Conservation (phyloP, 2,113 vertebrate genomes). For the Oriolus oriolus region DNA sequence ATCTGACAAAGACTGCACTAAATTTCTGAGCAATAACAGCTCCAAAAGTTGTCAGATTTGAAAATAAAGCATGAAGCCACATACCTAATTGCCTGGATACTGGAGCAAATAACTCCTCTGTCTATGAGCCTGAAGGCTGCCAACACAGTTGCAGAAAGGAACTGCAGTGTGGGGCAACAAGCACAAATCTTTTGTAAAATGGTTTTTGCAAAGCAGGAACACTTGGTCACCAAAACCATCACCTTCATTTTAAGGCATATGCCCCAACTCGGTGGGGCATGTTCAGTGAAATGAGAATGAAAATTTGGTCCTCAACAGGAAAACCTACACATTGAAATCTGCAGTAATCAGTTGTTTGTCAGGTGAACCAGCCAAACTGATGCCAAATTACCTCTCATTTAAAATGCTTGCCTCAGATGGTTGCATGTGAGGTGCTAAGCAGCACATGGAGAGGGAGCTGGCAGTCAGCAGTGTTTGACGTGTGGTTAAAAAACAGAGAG, state of each 20-base stretch:
- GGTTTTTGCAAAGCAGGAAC: neutral
- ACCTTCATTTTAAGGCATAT: neutral
- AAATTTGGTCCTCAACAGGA: neutral
- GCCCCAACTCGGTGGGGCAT: neutral
- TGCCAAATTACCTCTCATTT: neutral
- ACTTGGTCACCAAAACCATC: neutral
- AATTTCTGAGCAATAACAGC: neutral
- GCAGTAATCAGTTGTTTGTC: neutral
- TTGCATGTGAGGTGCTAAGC: neutral
- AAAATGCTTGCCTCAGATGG: neutral
- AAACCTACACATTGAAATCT: neutral
- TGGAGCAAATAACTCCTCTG: neutral
- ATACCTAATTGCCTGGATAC: neutral
- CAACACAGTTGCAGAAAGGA: neutral
- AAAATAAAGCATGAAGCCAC: neutral
- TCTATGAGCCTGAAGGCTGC: neutral
- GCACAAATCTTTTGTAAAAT: neutral
- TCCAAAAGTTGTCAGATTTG: neutral
- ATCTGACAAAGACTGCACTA: neutral
- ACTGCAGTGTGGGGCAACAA: neutral
- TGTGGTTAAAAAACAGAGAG: neutral
- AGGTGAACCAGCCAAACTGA: neutral
- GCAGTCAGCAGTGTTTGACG: fast-evolving
- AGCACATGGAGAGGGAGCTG: neutral
- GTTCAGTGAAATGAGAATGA: neutral